Evolutionary conservation across 1,140 invertebrate genomes (phyloP).

Genomic region (Cyrtorhinus lividipennis): DNA sequence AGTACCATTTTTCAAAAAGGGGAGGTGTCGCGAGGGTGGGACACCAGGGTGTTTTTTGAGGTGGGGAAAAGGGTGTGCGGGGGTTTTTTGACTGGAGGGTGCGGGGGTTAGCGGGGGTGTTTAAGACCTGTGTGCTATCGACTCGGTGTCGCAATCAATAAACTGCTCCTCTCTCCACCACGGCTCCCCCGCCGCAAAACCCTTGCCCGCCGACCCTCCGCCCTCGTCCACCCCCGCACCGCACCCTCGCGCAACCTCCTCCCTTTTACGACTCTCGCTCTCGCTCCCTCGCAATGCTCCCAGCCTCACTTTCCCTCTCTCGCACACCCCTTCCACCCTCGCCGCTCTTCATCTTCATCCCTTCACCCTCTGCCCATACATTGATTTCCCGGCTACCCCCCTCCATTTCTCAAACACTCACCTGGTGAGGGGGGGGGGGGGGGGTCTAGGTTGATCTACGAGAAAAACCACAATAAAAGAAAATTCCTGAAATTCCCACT

Average conservation of each 20-base stretch:
- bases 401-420: constrained; percentile 2
- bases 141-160: constrained; percentile 17
- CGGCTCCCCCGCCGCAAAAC: not conserved
- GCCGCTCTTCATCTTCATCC: not conserved
- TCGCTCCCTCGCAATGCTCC: not conserved
- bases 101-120: constrained; percentile 6
- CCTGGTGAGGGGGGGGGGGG: too few relatives aligned
- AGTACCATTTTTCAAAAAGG: too few relatives aligned
- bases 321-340: not conserved
- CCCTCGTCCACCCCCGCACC: not conserved
- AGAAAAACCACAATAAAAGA: too few relatives aligned
- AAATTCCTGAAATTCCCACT: not conserved
- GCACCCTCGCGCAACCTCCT: not conserved
- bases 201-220: not conserved
- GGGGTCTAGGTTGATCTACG: not conserved
- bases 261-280: constrained; percentile 3
- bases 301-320: not conserved
- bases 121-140: constrained; percentile 17
- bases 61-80: too few relatives aligned
- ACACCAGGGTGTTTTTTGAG: too few relatives aligned
- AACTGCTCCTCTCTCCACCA: constrained; percentile 12
- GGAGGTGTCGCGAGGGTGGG: too few relatives aligned
- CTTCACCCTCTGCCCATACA: constrained; percentile 2
- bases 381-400: constrained; percentile 7
- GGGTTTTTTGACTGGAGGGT: too few relatives aligned